Conservation (phyloP, 2,797 vertebrate species). For the Tauraco hartlaubi region DNA sequence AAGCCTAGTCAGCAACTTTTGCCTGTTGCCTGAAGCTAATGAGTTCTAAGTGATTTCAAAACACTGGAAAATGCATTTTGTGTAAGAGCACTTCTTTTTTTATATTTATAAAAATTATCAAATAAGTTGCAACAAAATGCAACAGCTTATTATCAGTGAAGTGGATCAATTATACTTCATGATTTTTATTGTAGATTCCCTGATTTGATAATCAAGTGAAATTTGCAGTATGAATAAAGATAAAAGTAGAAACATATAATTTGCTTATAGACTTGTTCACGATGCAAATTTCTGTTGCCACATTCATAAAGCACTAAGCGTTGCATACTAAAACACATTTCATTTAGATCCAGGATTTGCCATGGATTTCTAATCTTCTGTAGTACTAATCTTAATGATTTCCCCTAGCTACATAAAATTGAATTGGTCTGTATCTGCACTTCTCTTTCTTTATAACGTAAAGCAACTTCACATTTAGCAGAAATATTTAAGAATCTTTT, state of each 20-base stretch:
- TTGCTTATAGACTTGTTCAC: neutral
- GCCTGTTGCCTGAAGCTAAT: neutral
- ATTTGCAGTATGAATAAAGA: neutral
- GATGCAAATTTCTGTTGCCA: neutral
- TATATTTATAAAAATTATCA: neutral
- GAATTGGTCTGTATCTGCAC: neutral
- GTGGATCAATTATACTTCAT: neutral
- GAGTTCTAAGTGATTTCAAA: neutral
- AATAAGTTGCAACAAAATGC: neutral
- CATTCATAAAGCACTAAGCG: neutral
- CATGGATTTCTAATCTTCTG: neutral
- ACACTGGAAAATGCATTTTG: neutral
- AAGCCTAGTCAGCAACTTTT: conserved; percentile 7
- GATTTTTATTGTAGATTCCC: neutral
- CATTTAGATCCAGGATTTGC: neutral
- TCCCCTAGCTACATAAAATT: neutral
- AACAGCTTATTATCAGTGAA: neutral
- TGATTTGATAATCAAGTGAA: neutral
- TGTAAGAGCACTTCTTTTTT: neutral
- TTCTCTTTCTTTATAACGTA: neutral
- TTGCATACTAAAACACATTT: neutral
- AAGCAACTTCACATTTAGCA: neutral
- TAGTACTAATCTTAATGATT: neutral
- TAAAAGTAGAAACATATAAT: neutral
- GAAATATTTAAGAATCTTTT: neutral